Evolutionary conservation across 2,113 vertebrate species (phyloP).

Genomic region (Tinamus guttatus): DNA sequence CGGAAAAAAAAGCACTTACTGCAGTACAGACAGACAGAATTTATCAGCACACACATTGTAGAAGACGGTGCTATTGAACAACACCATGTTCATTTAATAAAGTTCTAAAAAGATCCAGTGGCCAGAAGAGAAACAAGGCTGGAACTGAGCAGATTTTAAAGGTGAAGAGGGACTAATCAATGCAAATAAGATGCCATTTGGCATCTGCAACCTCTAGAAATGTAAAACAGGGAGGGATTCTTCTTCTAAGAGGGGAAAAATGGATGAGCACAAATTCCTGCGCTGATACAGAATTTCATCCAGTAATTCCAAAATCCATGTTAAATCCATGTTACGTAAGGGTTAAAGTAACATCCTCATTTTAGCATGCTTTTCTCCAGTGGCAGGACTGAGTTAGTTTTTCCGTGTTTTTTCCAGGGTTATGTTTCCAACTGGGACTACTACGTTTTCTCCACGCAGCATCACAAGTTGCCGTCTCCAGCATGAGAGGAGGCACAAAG

Average conservation of each 20-base stretch:
- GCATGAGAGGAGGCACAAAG: not conserved
- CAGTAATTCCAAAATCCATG: not conserved
- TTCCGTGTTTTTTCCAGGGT: not conserved
- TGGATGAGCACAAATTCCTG: not conserved
- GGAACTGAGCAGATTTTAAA: not conserved
- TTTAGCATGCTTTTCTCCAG: not conserved
- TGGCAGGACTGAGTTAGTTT: not conserved
- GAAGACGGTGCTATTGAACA: not conserved
- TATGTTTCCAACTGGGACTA: not conserved
- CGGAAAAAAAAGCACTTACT: not conserved
- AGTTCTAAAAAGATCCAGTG: not conserved
- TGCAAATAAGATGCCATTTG: not conserved
- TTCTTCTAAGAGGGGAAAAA: not conserved
- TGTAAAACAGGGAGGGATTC: not conserved
- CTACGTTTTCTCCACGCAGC: not conserved
- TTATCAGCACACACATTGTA: not conserved
- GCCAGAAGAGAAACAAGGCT: not conserved
- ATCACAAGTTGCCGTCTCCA: fast-evolving
- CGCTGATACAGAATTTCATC: not conserved
- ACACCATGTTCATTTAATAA: not conserved
- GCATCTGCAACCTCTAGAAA: not conserved
- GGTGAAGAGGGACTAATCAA: not conserved
- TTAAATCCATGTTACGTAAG: not conserved
- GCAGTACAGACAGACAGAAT: not conserved
- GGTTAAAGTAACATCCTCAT: not conserved